These are phyloP conservation scores for Rousettus madagascariensis DNA, from an alignment of 2,797 vertebrate genomes.

Conservation along the genomic window DNA sequence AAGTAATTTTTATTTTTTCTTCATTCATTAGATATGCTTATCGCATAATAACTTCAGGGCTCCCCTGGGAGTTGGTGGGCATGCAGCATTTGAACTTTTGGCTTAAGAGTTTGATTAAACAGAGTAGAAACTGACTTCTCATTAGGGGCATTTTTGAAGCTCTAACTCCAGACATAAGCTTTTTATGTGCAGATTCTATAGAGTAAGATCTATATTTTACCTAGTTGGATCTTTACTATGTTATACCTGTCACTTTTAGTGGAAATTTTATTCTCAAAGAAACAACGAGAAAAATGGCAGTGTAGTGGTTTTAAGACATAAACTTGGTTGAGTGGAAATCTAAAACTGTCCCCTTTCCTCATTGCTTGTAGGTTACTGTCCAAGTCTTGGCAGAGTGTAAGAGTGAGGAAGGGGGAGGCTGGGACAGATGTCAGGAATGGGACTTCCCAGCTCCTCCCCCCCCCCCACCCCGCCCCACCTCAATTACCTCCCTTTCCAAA, in stretches of 20 bases:
- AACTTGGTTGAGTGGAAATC: not conserved
- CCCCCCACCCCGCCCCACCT: too few species aligned
- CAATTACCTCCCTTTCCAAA: not conserved
- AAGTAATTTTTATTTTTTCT: not conserved
- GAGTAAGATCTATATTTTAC: not conserved
- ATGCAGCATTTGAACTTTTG: not conserved
- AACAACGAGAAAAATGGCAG: not conserved
- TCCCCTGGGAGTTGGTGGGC: not conserved
- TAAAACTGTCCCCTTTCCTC: not conserved
- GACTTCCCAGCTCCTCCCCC: not conserved
- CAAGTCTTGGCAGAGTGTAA: not conserved
- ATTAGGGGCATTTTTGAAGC: not conserved
- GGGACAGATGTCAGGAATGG: not conserved
- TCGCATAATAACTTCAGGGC: not conserved
- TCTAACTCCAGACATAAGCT: not conserved
- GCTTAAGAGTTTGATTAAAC: not conserved
- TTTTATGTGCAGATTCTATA: not conserved
- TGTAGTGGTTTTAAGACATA: not conserved
- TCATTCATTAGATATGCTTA: not conserved
- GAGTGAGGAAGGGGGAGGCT: not conserved
- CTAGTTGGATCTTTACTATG: not conserved
- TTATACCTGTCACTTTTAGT: not conserved
- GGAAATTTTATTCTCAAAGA: not conserved
- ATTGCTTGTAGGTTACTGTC: not conserved
- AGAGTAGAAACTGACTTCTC: not conserved